Evolutionary conservation across 2,888 invertebrate genomes (phyloP).

Genomic region (Stenodema calcarata): DNA sequence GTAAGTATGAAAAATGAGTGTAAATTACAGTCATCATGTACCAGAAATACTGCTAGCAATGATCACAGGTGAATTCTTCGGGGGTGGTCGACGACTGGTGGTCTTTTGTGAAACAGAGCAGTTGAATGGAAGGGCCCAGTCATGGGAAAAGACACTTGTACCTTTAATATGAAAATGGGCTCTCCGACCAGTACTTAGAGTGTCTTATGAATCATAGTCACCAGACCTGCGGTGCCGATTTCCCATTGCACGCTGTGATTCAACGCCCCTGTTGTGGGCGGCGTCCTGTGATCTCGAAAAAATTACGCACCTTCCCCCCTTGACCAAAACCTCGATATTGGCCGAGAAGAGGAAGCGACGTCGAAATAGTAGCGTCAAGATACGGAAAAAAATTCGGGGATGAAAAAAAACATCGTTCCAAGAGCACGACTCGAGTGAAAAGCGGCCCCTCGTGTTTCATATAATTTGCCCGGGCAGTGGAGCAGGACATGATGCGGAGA

Average conservation of each 20-base stretch:
- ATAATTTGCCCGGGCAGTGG: constrained; percentile 32
- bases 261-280: constrained; percentile 3
- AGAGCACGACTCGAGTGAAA: constrained; percentile 6
- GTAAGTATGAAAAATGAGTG: no score
- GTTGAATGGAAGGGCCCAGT: background rate
- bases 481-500: constrained; percentile 22
- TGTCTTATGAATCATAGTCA: background rate
- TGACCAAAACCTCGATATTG: background rate
- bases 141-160: constrained; percentile 15
- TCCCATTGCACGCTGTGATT: constrained; percentile 36
- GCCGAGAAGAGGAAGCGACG: background rate
- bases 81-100: background rate
- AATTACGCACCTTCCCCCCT: background rate
- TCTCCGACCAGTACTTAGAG: background rate
- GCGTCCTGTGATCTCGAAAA: background rate
- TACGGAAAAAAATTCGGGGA: background rate
- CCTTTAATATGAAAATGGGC: constrained; percentile 8
- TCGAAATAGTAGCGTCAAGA: background rate
- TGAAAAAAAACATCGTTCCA: background rate
- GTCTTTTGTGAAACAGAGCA: background rate
- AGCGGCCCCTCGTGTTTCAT: constrained; percentile 15
- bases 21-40: no score
- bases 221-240: background rate
- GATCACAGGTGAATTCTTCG: no score
- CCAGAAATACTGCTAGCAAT: no score